A percentile compares a stretch with the other conserved stretches of the same genome.
Conservation (phyloP, 2,888 invertebrate species). For the Mythimna lalbum region DNA sequence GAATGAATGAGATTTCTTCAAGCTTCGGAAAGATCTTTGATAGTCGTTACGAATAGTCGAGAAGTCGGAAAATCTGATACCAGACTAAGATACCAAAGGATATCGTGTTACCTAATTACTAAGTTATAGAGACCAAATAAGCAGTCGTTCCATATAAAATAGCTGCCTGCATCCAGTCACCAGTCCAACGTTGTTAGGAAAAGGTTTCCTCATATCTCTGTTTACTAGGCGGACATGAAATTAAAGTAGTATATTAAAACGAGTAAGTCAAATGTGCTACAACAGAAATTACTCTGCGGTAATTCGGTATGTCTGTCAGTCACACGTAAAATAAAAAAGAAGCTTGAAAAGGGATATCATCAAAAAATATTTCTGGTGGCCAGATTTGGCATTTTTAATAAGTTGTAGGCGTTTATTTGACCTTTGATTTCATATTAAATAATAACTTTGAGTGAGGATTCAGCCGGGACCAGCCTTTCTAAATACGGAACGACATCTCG, state of each 20-base stretch:
- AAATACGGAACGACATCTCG: conserved; percentile 29
- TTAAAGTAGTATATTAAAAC: not conserved
- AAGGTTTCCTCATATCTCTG: not conserved
- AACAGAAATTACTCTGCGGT: not conserved
- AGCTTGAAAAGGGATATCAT: conserved; percentile 1
- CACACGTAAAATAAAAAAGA: not conserved
- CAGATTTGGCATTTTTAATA: conserved; percentile 3
- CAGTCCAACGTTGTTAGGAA: too few species aligned
- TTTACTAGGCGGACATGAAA: not conserved
- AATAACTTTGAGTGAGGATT: conserved; percentile 21
- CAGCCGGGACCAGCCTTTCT: conserved; percentile 14
- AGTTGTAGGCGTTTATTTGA: conserved; percentile 14
- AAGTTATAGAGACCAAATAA: too few species aligned
- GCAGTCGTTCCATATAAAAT: too few species aligned
- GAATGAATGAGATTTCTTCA: not conserved
- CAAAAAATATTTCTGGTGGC: not conserved
- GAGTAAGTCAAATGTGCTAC: not conserved
- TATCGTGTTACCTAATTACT: too few species aligned
- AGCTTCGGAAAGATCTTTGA: too few species aligned
- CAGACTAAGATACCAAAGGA: too few species aligned
- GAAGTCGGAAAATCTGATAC: too few species aligned
- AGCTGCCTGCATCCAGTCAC: too few species aligned
- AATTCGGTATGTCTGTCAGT: not conserved
- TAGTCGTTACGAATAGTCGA: too few species aligned
- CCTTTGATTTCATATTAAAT: conserved; percentile 30